Evolutionary conservation across 1,140 invertebrate species (phyloP).

Genomic region (Drosophila sturtevanti): DNA sequence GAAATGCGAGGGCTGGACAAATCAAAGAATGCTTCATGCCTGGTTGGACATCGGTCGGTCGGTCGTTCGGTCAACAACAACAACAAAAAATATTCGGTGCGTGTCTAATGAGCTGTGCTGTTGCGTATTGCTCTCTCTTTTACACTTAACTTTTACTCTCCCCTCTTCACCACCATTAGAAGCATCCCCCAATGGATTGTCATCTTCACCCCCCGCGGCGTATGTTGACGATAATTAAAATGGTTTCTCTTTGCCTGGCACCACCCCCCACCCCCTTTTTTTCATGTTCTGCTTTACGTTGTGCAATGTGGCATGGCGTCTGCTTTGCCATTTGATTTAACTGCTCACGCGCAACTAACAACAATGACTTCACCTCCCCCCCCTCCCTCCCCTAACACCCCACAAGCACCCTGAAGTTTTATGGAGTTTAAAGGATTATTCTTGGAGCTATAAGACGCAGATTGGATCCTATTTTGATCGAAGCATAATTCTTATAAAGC

Average conservation of each 20-base stretch:
- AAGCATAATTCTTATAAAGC: too few relatives aligned
- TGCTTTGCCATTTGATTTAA: constrained; percentile 76
- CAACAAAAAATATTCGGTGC: constrained; percentile 67
- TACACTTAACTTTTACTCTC: neutral
- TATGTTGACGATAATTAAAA: constrained; percentile 69
- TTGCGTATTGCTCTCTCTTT: constrained; percentile 11
- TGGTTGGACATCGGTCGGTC: constrained; percentile 56
- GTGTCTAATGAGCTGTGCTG: constrained; percentile 79
- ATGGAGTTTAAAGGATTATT: too few relatives aligned
- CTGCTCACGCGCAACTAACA: constrained; percentile 61
- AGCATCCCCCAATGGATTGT: neutral
- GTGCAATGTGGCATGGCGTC: constrained; percentile 72
- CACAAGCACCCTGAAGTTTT: too few relatives aligned
- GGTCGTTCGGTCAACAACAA: constrained; percentile 45
- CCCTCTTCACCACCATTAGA: neutral
- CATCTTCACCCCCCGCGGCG: neutral
- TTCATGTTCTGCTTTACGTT: constrained; percentile 33
- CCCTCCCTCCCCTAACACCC: neutral
- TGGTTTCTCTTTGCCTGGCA: constrained; percentile 37
- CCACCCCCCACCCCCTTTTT: too few relatives aligned
- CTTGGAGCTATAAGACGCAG: too few relatives aligned
- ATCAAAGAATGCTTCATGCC: constrained; percentile 72
- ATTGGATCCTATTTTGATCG: too few relatives aligned
- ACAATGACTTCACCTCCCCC: constrained; percentile 11
- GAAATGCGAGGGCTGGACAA: constrained; percentile 36